Evolutionary conservation across 1,140 invertebrate species (phyloP).

Genomic region (Eciton burchellii): DNA sequence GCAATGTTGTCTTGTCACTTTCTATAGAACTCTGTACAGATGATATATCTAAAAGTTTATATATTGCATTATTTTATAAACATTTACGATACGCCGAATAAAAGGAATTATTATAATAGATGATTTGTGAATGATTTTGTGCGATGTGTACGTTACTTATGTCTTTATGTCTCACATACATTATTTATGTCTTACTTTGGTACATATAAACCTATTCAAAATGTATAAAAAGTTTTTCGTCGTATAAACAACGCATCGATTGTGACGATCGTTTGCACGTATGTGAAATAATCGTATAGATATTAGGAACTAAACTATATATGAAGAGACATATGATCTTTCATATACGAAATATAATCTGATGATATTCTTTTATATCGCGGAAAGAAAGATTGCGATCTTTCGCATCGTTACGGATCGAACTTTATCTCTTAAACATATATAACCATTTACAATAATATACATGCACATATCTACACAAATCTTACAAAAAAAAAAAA

Average conservation of each 20-base stretch:
- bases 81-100: neutral
- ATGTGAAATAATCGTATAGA: slow-evolving; percentile 12
- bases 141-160: neutral
- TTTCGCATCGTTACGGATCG: neutral
- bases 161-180: no score
- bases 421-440: slow-evolving; percentile 29
- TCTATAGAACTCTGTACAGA: neutral
- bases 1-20: slow-evolving; percentile 32
- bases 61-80: neutral
- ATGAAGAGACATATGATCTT: slow-evolving; percentile 1
- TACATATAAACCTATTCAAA: neutral
- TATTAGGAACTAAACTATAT: slow-evolving; percentile 48
- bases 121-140: neutral
- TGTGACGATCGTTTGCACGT: no score
- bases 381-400: slow-evolving; percentile 21
- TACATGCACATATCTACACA: slow-evolving; percentile 13
- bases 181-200: neutral
- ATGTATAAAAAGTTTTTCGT: neutral
- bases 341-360: neutral
- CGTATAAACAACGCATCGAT: neutral
- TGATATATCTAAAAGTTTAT: neutral
- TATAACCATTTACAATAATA: slow-evolving; percentile 10
- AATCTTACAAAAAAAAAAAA: slow-evolving; percentile 12
- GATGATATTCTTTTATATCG: neutral
- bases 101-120: neutral